Evolutionary conservation across 2,113 vertebrate species (phyloP), one percentile per base, ranked within the genome.

Genomic region (Morone saxatilis): DNA sequence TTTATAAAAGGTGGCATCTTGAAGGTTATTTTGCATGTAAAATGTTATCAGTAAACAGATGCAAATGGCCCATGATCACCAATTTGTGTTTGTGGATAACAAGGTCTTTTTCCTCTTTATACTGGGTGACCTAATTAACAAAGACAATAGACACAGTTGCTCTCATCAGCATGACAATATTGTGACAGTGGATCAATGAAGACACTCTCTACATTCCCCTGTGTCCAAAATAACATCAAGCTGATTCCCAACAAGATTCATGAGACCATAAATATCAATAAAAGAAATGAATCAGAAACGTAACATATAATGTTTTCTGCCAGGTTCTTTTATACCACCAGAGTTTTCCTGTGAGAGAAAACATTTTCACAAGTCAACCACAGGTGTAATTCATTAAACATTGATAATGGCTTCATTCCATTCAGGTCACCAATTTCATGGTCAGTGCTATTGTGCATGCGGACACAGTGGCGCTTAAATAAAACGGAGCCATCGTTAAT

Each of bases 141-240:
- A 31, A 79, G 62, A 80, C 40, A 70, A 78, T 20, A 22, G 59
- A 48, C 65, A 36, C 17, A 10, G 74, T 31, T 22, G 0, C 62
- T 81, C 40, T 82, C 63, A 83, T 84, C 77, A 61, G 36, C 56
- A 76, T 70, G 36, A 81, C 40, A 47, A 69, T 71, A 59, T 45
- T 65, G n/a, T 61, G 47, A 84, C 38, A 31, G 5, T 8, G 40
- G 56, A 81, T 81, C 11, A 68, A 41, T 41, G 31, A 48, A 77
- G 13, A 19, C 6, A 66, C 51, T 61, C 20, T 56, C 19, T 4
- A 9, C 45, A 20, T 45, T 25, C 43, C 22, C n/a, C 50, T 5
- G 4, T 36, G 11, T 74, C n/a, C 40, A 47, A 19, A 69, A 47
- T 14, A 19, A 4, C 20, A 16, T 9, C 9, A 65, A 60, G 1